phyloP scores from a whole-genome alignment of 2,797 vertebrate genomes.

The Enteromius viviparus region DNA sequence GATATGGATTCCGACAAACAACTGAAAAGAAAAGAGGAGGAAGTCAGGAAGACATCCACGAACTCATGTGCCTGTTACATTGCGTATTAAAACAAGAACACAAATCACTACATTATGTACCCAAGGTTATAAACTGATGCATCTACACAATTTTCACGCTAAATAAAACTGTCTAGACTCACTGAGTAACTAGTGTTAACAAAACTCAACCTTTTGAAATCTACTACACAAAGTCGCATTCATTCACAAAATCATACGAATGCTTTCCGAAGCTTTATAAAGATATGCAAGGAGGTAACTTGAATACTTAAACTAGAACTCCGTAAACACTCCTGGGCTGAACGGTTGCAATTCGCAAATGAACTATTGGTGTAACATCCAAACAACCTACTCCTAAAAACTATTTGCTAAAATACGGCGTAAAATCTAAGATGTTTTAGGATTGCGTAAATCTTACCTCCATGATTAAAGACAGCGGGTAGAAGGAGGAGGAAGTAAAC shows the following conservation, averaged over 20 bases:
- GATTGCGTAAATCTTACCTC: neutral
- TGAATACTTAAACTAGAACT: too few species aligned
- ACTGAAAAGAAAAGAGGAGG: neutral
- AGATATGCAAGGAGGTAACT: rapidly evolving
- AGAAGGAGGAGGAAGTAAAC: rapidly evolving
- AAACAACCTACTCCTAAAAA: neutral
- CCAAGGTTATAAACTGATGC: neutral
- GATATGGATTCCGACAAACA: neutral
- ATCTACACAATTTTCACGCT: neutral
- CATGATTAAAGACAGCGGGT: rapidly evolving
- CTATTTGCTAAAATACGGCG: rapidly evolving
- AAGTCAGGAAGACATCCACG: too few species aligned
- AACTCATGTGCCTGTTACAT: rapidly evolving
- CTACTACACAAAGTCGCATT: neutral
- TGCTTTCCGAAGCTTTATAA: neutral
- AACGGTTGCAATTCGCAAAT: rapidly evolving
- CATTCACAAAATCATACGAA: neutral
- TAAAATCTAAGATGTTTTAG: rapidly evolving
- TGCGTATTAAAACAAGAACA: neutral
- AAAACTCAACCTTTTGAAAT: neutral
- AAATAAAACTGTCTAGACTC: neutral
- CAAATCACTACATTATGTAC: neutral
- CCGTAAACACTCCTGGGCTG: neutral
- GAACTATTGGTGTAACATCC: rapidly evolving
- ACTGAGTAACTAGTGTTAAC: neutral